Percentiles rank a stretch among this genome's conserved stretches.
Evolutionary conservation across 2,888 invertebrate species (phyloP).

Genomic region (Platycheirus rosarum): DNA sequence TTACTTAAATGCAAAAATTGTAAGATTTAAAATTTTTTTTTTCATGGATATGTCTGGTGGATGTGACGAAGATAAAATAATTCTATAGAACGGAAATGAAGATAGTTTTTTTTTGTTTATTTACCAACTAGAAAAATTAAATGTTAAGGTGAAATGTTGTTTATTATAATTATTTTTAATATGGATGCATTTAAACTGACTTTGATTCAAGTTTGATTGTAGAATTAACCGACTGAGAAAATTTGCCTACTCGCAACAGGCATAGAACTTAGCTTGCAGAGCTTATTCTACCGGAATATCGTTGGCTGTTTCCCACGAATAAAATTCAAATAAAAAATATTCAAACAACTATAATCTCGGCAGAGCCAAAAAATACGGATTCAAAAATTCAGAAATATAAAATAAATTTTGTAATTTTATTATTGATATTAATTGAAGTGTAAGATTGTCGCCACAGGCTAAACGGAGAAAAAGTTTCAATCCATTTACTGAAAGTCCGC

Average conservation of each 20-base stretch:
- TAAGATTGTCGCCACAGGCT: no score
- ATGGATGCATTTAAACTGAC: neutral
- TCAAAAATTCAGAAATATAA: no score
- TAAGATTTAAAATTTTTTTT: neutral
- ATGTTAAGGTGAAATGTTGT: neutral
- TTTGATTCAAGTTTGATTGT: neutral
- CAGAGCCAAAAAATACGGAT: conserved; percentile 1
- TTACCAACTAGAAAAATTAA: neutral
- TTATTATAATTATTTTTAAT: no score
- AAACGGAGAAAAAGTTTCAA: no score
- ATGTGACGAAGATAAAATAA: neutral
- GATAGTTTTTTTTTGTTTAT: neutral
- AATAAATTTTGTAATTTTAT: no score
- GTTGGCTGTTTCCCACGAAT: neutral
- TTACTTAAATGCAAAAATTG: neutral
- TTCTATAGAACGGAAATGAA: neutral
- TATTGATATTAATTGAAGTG: no score
- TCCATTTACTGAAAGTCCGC: no score
- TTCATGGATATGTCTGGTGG: neutral
- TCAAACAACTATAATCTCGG: neutral
- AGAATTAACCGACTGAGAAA: neutral
- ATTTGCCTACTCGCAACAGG: neutral
- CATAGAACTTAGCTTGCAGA: neutral
- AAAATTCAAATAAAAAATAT: neutral
- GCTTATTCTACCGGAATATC: neutral